Evolutionary conservation across 2,113 vertebrate species (phyloP).

Genomic region (Scomber scombrus): DNA sequence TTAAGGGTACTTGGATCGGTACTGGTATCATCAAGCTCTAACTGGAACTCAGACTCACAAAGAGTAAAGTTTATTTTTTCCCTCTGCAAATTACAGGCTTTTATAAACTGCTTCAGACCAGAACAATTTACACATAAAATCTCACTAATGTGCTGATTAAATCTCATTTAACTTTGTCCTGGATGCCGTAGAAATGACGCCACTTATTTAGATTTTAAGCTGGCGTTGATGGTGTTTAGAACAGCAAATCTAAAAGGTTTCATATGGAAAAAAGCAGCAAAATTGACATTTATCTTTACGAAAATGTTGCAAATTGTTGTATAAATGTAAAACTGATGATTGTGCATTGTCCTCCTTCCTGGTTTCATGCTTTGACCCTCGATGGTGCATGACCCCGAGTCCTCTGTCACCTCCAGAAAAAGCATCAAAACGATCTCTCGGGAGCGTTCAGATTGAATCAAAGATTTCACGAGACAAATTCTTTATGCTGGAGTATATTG

Average conservation of each 20-base stretch:
- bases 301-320: not conserved
- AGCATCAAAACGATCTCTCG: not conserved
- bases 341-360: not conserved
- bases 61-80: not conserved
- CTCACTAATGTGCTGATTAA: not conserved
- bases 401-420: not conserved
- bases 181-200: not conserved
- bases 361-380: slow-evolving; percentile 12
- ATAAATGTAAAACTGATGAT: not conserved
- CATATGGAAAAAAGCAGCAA: not conserved
- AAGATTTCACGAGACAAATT: slow-evolving; percentile 38
- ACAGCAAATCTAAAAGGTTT: not conserved
- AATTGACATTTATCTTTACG: not conserved
- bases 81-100: not conserved
- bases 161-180: not conserved
- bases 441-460: slow-evolving; percentile 35
- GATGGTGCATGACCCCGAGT: not conserved
- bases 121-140: not conserved
- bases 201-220: too few relatives aligned
- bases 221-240: too few relatives aligned
- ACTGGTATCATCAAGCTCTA: too few relatives aligned
- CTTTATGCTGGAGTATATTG: not conserved
- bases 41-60: too few relatives aligned
- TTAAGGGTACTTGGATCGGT: too few relatives aligned
- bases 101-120: not conserved